Evolutionary conservation across 1,140 invertebrate genomes (phyloP).

Genomic region (Galendromus occidentalis): DNA sequence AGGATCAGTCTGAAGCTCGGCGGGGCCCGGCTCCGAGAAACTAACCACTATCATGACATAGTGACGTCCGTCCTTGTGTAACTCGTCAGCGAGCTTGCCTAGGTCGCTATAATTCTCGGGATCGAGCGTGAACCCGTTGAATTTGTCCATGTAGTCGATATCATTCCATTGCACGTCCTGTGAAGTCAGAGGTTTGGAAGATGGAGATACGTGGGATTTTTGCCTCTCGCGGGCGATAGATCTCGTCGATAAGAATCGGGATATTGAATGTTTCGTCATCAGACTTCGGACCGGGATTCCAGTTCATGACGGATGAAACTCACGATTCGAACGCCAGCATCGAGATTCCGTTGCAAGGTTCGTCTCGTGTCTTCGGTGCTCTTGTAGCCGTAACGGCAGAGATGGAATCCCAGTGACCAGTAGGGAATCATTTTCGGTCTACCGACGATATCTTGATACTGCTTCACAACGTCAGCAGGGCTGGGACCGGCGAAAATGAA

Average conservation of each 20-base stretch:
- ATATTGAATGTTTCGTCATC: constrained; percentile 21
- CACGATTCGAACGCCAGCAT: constrained; percentile 28
- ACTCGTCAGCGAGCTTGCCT: constrained; percentile 45
- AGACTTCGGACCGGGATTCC: constrained; percentile 27
- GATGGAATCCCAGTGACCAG: constrained; percentile 31
- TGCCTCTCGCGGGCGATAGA: no score
- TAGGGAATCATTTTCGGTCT: constrained; percentile 29
- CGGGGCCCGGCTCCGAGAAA: constrained; percentile 24
- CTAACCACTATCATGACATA: constrained; percentile 14
- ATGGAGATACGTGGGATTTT: no score
- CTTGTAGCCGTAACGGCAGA: constrained; percentile 46
- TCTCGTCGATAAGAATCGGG: no score
- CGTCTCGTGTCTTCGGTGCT: constrained; percentile 41
- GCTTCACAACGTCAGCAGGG: constrained; percentile 35
- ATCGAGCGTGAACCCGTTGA: constrained; percentile 66
- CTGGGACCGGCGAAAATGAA: constrained; percentile 49
- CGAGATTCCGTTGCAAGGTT: constrained; percentile 24
- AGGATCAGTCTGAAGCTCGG: constrained; percentile 35
- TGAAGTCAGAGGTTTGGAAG: not conserved
- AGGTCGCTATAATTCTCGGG: constrained; percentile 41
- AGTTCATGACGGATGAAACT: not conserved
- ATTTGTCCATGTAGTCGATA: constrained; percentile 72
- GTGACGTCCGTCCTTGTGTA: constrained; percentile 33
- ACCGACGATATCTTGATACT: constrained; percentile 28
- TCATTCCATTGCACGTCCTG: constrained; percentile 61